Conservation (phyloP, 2,797 vertebrate species). For the Anas bernieri region DNA sequence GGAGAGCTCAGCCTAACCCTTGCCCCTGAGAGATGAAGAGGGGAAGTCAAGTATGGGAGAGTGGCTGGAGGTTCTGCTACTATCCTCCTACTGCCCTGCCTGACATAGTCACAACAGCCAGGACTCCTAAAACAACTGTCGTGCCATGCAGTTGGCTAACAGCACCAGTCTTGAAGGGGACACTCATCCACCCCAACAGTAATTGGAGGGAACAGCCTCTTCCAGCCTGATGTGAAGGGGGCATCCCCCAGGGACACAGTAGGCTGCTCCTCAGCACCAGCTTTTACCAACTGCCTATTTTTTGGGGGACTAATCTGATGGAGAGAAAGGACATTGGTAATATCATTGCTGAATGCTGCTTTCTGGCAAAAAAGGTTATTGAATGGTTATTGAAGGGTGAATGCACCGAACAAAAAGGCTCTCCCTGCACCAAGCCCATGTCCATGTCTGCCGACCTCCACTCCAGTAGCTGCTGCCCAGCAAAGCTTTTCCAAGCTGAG, state of each 20-base stretch:
- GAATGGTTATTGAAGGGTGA: accelerated
- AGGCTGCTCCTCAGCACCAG: background rate
- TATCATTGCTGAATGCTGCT: background rate
- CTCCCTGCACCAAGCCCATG: background rate
- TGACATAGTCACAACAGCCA: background rate
- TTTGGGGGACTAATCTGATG: background rate
- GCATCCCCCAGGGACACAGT: accelerated
- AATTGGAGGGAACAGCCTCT: background rate
- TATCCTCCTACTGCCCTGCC: background rate
- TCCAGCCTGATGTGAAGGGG: background rate
- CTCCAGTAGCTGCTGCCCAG: background rate
- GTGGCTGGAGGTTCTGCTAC: background rate
- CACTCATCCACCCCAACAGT: too few relatives aligned
- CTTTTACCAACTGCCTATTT: background rate
- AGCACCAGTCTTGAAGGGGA: background rate
- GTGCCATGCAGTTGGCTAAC: background rate
- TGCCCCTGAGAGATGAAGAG: background rate
- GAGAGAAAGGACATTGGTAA: background rate
- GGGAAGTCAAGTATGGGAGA: background rate
- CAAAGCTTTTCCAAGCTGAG: background rate
- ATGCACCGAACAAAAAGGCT: background rate
- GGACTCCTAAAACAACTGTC: background rate
- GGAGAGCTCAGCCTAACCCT: background rate
- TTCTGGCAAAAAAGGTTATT: background rate
- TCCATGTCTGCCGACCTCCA: background rate